Conservation (phyloP, 2,888 invertebrate genomes). For the Rotaria sp. region DNA sequence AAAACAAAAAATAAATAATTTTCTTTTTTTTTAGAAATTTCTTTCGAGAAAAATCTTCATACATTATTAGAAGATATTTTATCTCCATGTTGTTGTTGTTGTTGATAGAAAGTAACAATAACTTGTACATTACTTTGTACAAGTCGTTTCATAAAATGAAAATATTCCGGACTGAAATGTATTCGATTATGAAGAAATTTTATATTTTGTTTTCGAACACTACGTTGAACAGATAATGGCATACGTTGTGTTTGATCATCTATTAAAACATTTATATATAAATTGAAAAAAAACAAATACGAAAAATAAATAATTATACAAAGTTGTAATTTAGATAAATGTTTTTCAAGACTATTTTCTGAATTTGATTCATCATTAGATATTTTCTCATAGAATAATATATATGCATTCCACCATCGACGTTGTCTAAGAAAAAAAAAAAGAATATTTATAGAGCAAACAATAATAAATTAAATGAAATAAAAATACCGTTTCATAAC, state of each 20-base stretch:
- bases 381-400: constrained; percentile 85
- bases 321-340: not conserved
- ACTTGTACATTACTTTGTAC: constrained; percentile 30
- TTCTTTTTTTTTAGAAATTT: too few species aligned
- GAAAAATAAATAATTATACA: not conserved
- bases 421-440: constrained; percentile 66
- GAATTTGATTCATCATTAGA: not conserved
- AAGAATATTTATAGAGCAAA: not conserved
- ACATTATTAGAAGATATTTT: not conserved
- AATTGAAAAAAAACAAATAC: not conserved
- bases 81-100: constrained; percentile 4
- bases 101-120: constrained; percentile 29
- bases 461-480: not conserved
- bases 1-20: not conserved
- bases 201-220: constrained; percentile 85
- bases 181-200: constrained; percentile 89
- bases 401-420: constrained; percentile 98
- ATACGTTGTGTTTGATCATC: constrained; percentile 59
- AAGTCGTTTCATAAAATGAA: constrained; percentile 83
- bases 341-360: not conserved
- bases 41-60: not conserved
- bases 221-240: constrained; percentile 82
- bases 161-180: constrained; percentile 88
- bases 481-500: constrained; percentile 13
- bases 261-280: not conserved